Percentiles rank a stretch among this genome's conserved stretches.
Conservation (phyloP, 2,797 vertebrate genomes). For the Onychomys leucogaster region DNA sequence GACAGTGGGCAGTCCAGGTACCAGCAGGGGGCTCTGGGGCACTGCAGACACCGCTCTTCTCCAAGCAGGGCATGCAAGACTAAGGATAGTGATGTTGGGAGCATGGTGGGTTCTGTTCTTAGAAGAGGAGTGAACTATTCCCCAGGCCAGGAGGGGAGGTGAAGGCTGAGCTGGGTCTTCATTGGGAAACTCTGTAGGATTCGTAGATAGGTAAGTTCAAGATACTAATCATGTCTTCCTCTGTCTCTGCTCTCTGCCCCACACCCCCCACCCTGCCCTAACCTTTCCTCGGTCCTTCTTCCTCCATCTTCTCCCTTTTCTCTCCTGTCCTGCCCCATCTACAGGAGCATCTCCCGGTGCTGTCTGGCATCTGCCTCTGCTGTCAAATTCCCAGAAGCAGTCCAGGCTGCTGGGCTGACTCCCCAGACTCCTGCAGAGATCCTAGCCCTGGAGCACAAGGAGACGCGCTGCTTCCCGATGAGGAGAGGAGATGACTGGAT, state of each 20-base stretch:
- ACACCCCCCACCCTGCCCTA: neutral
- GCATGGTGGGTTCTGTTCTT: neutral
- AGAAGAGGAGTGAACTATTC: neutral
- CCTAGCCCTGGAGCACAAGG: slow-evolving; percentile 86
- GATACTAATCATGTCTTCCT: neutral
- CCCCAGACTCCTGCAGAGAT: slow-evolving; percentile 89
- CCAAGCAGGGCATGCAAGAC: neutral
- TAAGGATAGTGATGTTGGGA: neutral
- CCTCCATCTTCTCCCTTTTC: neutral
- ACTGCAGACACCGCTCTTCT: neutral
- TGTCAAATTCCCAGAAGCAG: slow-evolving; percentile 92
- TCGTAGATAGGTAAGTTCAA: neutral
- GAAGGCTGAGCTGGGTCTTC: neutral
- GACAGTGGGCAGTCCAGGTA: slow-evolving; percentile 69
- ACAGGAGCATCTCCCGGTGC: slow-evolving; percentile 85
- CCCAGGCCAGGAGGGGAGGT: neutral
- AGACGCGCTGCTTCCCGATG: slow-evolving; percentile 88
- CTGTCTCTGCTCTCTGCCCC: neutral
- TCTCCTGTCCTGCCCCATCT: neutral
- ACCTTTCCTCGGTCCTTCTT: neutral
- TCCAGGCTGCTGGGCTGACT: slow-evolving; percentile 90
- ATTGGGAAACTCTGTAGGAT: neutral
- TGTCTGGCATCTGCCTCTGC: slow-evolving; percentile 94
- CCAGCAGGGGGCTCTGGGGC: rapidly evolving
- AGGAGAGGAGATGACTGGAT: slow-evolving; percentile 90